Evolutionary conservation across 2,113 vertebrate genomes (phyloP).

Genomic region (Myrmophylax atrothorax): DNA sequence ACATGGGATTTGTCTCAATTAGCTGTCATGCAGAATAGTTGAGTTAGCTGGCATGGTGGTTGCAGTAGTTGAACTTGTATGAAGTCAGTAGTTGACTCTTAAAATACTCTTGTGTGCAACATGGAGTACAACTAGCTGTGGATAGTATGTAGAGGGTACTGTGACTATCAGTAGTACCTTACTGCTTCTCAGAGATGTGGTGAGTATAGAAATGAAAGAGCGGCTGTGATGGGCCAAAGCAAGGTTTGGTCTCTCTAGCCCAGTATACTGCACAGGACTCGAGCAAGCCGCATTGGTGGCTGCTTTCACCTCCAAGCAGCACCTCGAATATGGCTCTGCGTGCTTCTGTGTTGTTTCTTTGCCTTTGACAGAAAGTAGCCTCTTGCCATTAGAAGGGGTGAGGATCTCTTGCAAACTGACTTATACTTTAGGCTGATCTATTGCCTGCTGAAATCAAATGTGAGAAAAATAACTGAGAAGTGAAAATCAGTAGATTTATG

Average conservation of each 20-base stretch:
- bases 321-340: neutral
- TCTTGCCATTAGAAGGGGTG: neutral
- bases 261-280: neutral
- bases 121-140: neutral
- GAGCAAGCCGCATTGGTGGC: neutral
- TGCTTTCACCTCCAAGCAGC: neutral
- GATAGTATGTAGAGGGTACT: neutral
- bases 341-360: neutral
- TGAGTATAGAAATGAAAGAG: neutral
- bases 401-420: neutral
- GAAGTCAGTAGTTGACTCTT: neutral
- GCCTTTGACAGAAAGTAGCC: neutral
- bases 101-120: neutral
- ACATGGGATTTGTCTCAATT: neutral
- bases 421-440: neutral
- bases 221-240: neutral
- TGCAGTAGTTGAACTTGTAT: neutral
- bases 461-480: neutral
- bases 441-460: neutral
- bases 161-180: neutral
- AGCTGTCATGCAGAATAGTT: neutral
- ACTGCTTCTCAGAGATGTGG: neutral
- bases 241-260: neutral
- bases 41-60: neutral
- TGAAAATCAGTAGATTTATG: neutral